These are phyloP conservation scores for Gymnarchus niloticus DNA, from an alignment of 2,113 vertebrate genomes.

Conservation along the genomic window DNA sequence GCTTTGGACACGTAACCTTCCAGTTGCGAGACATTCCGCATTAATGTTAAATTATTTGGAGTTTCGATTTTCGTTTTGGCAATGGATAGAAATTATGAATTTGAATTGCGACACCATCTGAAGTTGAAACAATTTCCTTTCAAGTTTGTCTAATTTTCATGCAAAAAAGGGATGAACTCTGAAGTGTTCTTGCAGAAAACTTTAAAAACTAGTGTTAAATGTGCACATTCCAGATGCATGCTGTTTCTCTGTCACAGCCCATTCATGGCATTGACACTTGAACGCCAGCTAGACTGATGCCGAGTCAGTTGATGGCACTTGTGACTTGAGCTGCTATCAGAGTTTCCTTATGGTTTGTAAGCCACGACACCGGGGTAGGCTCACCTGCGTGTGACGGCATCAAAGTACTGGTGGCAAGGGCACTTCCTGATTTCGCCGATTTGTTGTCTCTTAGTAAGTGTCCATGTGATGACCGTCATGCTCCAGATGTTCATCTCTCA, in stretches of 20 bases:
- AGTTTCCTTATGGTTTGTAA: neutral
- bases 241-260: neutral
- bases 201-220: neutral
- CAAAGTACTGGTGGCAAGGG: neutral
- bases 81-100: neutral
- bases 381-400: neutral
- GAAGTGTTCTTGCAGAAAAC: neutral
- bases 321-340: constrained; percentile 1
- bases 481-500: constrained; percentile 3
- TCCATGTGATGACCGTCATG: constrained; percentile 46
- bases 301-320: neutral
- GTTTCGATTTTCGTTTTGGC: neutral
- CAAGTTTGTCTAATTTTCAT: neutral
- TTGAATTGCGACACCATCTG: neutral
- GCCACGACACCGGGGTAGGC: neutral
- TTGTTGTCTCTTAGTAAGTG: constrained; percentile 30
- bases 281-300: neutral
- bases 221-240: neutral
- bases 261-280: neutral
- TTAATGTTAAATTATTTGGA: neutral
- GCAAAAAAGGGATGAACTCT: neutral
- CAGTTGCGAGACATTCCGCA: neutral
- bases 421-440: constrained; percentile 33
- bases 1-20: neutral
- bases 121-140: neutral